Conservation (phyloP, 2,113 vertebrate species). For the Geococcyx californianus region DNA sequence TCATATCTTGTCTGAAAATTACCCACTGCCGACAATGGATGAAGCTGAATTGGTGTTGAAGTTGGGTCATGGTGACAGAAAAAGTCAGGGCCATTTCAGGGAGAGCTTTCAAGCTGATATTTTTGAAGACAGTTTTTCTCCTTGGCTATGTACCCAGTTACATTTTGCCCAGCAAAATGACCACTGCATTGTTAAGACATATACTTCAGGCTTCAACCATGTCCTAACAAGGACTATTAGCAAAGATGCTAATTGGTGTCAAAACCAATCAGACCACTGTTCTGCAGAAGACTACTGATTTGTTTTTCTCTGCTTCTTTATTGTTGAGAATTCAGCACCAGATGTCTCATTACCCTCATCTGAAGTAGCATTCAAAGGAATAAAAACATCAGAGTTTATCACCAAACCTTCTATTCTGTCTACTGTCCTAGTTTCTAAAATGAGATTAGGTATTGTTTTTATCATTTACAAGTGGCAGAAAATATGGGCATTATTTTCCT, state of each 20-base stretch:
- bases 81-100: background rate
- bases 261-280: conserved; percentile 17
- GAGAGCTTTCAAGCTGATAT: background rate
- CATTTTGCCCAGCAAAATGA: background rate
- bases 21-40: background rate
- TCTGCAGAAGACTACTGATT: conserved; percentile 1
- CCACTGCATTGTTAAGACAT: background rate
- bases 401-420: background rate
- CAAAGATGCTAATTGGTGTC: conserved; percentile 18
- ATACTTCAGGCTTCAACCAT: background rate
- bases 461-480: background rate
- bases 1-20: background rate
- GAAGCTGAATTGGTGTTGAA: background rate
- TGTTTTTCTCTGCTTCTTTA: background rate
- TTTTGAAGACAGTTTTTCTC: background rate
- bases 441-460: background rate
- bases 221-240: conserved; percentile 2
- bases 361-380: background rate
- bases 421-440: background rate
- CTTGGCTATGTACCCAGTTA: background rate
- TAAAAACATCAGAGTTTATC: background rate
- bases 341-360: background rate
- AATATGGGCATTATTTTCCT: background rate
- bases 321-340: background rate
- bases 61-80: background rate